A percentile compares a stretch with the other conserved stretches of the same genome.
Evolutionary conservation across 2,797 vertebrate species (phyloP).

Genomic region (Eremophila alpestris): DNA sequence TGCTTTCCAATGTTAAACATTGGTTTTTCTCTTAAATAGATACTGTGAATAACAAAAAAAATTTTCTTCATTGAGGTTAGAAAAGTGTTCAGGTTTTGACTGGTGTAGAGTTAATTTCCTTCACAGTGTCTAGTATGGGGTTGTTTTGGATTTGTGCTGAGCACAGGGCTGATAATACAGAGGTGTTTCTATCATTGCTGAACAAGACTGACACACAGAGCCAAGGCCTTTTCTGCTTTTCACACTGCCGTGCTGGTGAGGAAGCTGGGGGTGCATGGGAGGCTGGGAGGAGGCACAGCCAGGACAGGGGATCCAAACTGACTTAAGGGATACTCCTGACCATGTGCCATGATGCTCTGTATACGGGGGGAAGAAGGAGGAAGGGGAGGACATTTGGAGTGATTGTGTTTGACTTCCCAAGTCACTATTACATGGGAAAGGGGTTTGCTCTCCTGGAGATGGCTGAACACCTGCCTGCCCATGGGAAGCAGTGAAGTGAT

Average conservation of each 20-base stretch:
- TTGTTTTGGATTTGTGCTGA: neutral
- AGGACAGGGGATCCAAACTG: neutral
- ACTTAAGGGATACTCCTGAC: neutral
- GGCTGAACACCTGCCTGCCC: neutral
- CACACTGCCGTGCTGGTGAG: rapidly evolving
- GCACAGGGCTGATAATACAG: neutral
- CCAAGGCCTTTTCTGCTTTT: neutral
- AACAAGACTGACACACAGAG: neutral
- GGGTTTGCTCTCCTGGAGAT: neutral
- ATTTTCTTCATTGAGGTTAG: neutral
- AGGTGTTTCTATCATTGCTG: neutral
- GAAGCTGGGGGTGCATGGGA: neutral
- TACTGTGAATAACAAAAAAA: slow-evolving; percentile 47
- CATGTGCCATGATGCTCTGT: too few species aligned
- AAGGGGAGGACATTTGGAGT: neutral
- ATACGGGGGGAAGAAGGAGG: neutral
- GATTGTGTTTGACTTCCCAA: neutral
- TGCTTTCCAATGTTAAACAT: neutral
- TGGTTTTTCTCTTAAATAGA: neutral
- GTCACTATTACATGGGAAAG: too few species aligned
- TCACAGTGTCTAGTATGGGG: too few species aligned
- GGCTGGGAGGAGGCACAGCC: neutral
- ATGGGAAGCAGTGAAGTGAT: neutral
- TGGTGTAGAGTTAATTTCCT: neutral
- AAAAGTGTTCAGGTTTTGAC: neutral